phyloP scores from a whole-genome alignment of 2,797 vertebrate genomes.

The Eulemur rubriventer region DNA sequence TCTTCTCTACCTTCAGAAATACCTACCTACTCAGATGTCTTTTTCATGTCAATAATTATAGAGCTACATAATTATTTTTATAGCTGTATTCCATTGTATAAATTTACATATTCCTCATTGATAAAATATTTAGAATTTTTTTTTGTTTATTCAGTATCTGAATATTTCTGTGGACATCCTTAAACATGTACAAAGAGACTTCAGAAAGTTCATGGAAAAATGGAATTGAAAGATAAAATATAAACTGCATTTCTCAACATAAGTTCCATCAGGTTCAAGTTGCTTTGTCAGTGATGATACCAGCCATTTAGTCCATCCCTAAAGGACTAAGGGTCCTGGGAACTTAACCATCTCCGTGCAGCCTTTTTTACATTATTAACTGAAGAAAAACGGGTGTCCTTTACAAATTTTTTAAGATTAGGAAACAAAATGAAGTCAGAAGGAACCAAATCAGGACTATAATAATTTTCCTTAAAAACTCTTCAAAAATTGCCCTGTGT shows the following conservation, averaged over 20 bases:
- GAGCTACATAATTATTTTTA: rapidly evolving
- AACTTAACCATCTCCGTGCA: background rate
- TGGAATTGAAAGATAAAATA: background rate
- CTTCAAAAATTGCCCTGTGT: background rate
- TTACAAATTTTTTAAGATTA: background rate
- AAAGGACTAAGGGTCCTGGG: background rate
- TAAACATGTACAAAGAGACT: background rate
- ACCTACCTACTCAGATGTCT: background rate
- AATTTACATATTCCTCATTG: background rate
- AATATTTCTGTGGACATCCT: background rate
- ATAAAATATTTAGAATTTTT: background rate
- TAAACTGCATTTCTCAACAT: background rate
- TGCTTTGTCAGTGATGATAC: background rate
- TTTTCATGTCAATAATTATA: too few species aligned
- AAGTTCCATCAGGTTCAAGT: background rate
- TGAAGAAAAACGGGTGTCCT: background rate
- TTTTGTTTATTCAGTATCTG: background rate
- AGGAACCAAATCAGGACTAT: background rate
- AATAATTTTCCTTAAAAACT: background rate
- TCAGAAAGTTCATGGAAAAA: background rate
- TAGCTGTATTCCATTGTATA: too few species aligned
- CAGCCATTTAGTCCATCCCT: background rate
- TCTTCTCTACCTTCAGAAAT: background rate
- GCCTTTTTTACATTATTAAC: background rate
- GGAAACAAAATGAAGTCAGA: background rate